Base-by-base conservation (phyloP, 2,888 invertebrate species). In the Troilus luridus region DNA sequence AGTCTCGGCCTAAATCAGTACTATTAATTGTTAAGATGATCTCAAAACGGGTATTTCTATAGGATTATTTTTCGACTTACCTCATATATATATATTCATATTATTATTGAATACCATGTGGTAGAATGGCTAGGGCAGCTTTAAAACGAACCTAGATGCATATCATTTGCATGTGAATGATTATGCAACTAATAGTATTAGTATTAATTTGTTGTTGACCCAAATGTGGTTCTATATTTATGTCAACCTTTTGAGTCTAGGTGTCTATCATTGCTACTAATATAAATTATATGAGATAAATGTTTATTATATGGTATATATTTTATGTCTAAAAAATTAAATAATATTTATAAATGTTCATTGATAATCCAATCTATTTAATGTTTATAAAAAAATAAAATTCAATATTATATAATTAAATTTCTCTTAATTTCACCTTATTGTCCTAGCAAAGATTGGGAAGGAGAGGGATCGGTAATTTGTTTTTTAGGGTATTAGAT, bases 311-410 rank as follows among this genome's bases (percentile, higher is more conserved):
- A 58, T 85, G 56, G 10, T 85, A 85, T 85, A 58, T 85, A 58
- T 85, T 85, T 54, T 85, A 85, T 85, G 85, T 58, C 85, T 58
- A 6, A 21, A 85, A 56, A 85, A 85, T 85, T n/a, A 56, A 56
- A 85, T 58, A 85, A 56, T 56, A n/a, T 85, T 85, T 85, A 85
- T 85, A 85, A 85, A 85, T 85, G 85, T 85, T 85, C 85, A 56
- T 21, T 85, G 12, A 58, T 85, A n/a, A 56, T 85, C 56, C 56
- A 85, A 85, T 56, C 85, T 85, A n/a, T 77, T 27, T 77, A 77
- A 77, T 77, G 85, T 85, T 85, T 85, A 0, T 85, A 56, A 85
- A 19, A 85, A 85, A 85, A 85, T 85, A 85, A 14, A 85, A 56
- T 6, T 56, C 41, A 41, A 85, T 17, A 17, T 77, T 72, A 72